Percentiles rank a stretch among this genome's conserved stretches.
phyloP scores from a whole-genome alignment of 1,140 invertebrate genomes.

The Nasonia longicornis region DNA sequence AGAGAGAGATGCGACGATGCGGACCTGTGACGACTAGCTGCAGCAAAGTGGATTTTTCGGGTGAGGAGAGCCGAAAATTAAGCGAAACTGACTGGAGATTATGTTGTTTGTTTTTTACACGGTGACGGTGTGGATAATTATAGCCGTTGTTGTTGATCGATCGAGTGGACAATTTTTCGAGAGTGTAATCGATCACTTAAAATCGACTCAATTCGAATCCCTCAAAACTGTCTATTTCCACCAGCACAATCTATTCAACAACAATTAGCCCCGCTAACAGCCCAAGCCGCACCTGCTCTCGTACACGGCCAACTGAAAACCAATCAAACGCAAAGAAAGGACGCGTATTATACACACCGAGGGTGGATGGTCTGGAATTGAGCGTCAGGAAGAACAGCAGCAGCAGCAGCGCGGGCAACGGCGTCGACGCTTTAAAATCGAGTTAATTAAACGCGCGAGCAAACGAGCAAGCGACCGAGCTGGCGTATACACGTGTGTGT shows the following conservation, averaged over 20 bases:
- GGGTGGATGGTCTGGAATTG: neutral
- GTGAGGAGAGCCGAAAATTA: no score
- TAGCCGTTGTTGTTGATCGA: no score
- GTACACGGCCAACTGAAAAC: neutral
- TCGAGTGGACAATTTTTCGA: no score
- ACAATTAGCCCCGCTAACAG: neutral
- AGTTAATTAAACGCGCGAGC: constrained; percentile 30
- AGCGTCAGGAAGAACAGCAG: neutral
- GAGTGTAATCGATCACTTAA: no score
- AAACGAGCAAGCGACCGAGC: neutral
- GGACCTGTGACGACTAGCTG: neutral
- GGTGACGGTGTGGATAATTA: no score
- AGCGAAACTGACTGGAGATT: no score
- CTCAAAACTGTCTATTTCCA: neutral
- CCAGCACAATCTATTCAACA: neutral
- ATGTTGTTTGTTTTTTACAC: no score
- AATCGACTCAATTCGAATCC: no score
- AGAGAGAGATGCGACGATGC: neutral
- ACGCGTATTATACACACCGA: neutral
- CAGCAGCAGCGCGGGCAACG: neutral
- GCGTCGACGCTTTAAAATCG: constrained; percentile 22
- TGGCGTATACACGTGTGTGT: no score
- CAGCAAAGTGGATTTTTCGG: no score
- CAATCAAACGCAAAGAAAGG: constrained; percentile 1
- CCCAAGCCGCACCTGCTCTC: neutral